These are phyloP conservation scores for Parapristionchus giblindavisi DNA, from an alignment of 2,888 invertebrate species.

Conservation along the genomic window DNA sequence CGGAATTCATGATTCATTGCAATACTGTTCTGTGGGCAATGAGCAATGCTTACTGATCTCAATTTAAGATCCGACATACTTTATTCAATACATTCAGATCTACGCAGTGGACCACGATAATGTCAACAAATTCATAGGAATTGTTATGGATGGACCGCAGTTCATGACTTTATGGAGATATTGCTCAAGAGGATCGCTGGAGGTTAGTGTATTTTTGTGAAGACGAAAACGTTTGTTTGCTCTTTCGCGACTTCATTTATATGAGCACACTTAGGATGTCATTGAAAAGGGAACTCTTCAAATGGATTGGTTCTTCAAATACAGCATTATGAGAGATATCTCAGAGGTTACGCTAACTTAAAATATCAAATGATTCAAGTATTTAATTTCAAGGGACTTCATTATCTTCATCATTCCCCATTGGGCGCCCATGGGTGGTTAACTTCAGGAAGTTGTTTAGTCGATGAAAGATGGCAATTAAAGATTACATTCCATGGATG, in stretches of 20 bases:
- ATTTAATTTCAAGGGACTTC: constrained; percentile 14
- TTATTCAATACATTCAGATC: constrained; percentile 1
- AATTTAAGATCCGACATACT: background rate
- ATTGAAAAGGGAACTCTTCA: constrained; percentile 17
- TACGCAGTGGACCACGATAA: constrained; percentile 37
- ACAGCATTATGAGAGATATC: constrained; percentile 30
- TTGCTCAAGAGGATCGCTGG: constrained; percentile 31
- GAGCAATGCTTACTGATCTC: no score
- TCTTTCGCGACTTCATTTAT: no score
- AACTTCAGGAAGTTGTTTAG: constrained; percentile 23
- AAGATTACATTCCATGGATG: constrained; percentile 34
- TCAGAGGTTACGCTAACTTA: background rate
- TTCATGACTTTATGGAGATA: constrained; percentile 33
- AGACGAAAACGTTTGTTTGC: background rate
- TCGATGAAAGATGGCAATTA: constrained; percentile 38
- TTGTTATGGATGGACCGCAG: constrained; percentile 28
- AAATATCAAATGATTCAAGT: background rate
- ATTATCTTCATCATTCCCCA: constrained; percentile 30
- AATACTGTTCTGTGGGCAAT: no score
- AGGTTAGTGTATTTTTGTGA: background rate
- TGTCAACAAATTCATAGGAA: constrained; percentile 36
- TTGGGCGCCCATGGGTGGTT: constrained; percentile 32
- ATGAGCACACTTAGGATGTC: constrained; percentile 13
- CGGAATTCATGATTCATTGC: no score
- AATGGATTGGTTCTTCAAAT: constrained; percentile 38